Evolutionary conservation across 2,113 vertebrate species (phyloP).

Genomic region (Cacatua alba): DNA sequence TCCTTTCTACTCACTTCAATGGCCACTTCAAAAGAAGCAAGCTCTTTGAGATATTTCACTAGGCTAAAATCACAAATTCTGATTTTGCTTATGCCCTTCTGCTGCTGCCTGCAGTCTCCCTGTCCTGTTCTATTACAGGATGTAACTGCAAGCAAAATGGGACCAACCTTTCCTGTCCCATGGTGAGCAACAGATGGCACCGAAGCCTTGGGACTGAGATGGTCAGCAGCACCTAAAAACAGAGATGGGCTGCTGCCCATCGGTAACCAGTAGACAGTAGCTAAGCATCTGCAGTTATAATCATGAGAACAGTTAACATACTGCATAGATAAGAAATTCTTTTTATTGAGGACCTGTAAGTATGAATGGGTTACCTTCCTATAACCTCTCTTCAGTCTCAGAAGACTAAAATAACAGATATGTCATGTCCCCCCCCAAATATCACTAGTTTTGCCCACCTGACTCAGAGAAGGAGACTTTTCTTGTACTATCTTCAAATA

Average conservation of each 20-base stretch:
- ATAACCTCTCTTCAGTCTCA: not conserved
- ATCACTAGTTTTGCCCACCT: not conserved
- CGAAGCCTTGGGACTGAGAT: not conserved
- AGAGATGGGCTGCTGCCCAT: not conserved
- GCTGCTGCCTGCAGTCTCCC: not conserved
- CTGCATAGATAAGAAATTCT: not conserved
- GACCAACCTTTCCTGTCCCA: not conserved
- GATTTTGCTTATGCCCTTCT: not conserved
- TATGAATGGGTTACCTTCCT: not conserved
- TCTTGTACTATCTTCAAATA: conserved; percentile 23
- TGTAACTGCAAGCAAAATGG: not conserved
- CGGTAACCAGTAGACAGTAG: not conserved
- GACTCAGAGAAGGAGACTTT: not conserved
- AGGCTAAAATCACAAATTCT: not conserved
- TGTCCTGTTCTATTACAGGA: not conserved
- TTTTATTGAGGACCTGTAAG: not conserved
- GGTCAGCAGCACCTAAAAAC: not conserved
- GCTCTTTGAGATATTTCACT: conserved; percentile 14
- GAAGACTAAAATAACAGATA: not conserved
- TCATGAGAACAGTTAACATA: not conserved
- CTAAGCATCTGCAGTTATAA: not conserved
- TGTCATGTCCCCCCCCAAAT: not conserved
- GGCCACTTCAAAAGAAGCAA: not conserved
- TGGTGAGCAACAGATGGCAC: not conserved
- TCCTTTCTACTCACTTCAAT: not conserved